Percentiles rank a stretch among this genome's conserved stretches.
Conservation (phyloP, 2,113 vertebrate genomes). For the Syngnathus scovelli region DNA sequence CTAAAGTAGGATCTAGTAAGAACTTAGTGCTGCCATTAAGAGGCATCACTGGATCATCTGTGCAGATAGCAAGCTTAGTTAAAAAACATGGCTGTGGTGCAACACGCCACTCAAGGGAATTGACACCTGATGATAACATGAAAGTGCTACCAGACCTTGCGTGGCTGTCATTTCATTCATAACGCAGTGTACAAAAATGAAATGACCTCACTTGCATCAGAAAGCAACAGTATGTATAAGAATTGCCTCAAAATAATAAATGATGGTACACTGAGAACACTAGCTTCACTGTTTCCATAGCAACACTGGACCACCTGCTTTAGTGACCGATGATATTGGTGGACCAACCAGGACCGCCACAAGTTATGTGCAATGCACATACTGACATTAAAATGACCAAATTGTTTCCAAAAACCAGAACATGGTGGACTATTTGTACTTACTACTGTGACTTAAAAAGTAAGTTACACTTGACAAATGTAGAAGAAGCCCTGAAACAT, state of each 20-base stretch:
- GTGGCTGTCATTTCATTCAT: slow-evolving; percentile 31
- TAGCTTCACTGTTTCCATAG: no score
- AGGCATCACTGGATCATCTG: slow-evolving; percentile 7
- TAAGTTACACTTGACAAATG: no score
- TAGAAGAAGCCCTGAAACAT: no score
- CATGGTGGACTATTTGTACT: not conserved
- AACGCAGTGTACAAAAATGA: slow-evolving; percentile 2
- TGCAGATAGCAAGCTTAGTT: slow-evolving; percentile 14
- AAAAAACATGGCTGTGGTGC: slow-evolving; percentile 11
- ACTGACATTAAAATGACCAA: no score
- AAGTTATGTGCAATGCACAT: no score
- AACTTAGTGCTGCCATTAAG: slow-evolving; percentile 14
- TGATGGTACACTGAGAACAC: no score
- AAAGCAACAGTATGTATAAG: no score
- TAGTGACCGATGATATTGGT: no score
- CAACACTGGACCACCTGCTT: no score
- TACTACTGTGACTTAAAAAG: not conserved
- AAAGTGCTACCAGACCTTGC: slow-evolving; percentile 11
- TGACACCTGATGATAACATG: slow-evolving; percentile 27
- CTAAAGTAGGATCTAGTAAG: slow-evolving; percentile 5
- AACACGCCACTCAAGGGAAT: slow-evolving; percentile 20
- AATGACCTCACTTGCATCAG: not conserved
- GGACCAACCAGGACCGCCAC: no score
- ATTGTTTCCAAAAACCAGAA: no score
- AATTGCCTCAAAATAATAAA: no score